Conservation (phyloP, 2,113 vertebrate genomes). For the Rhineura floridana region DNA sequence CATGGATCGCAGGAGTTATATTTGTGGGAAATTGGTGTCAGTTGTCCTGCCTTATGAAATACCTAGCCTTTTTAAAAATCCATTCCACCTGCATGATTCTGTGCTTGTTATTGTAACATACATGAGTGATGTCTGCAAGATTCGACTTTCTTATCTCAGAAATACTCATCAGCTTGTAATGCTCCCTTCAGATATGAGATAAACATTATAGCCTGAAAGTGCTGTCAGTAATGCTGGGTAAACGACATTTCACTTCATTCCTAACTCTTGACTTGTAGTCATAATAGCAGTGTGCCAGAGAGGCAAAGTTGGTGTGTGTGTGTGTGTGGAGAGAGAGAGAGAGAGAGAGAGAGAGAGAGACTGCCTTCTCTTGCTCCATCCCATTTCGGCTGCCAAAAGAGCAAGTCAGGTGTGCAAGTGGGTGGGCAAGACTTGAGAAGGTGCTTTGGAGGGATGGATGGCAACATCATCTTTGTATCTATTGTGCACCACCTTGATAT, state of each 20-base stretch:
- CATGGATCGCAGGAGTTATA: not conserved
- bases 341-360: not conserved
- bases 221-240: not conserved
- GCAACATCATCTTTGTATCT: too few species aligned
- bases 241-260: not conserved
- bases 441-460: not conserved
- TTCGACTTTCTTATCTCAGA: not conserved
- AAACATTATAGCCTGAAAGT: not conserved
- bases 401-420: not conserved
- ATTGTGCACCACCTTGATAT: too few species aligned
- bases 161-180: not conserved
- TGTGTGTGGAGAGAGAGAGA: too few species aligned
- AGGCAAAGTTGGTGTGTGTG: too few species aligned
- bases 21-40: not conserved
- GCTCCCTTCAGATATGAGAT: not conserved
- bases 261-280: not conserved
- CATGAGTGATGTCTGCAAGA: not conserved
- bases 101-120: not conserved
- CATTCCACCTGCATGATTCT: not conserved
- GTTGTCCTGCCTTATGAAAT: not conserved
- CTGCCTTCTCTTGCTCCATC: not conserved
- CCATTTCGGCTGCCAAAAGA: not conserved
- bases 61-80: not conserved
- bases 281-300: not conserved
- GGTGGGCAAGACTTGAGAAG: not conserved